Evolutionary conservation across 2,797 vertebrate species (phyloP).

Genomic region (Pipistrellus nathusii): DNA sequence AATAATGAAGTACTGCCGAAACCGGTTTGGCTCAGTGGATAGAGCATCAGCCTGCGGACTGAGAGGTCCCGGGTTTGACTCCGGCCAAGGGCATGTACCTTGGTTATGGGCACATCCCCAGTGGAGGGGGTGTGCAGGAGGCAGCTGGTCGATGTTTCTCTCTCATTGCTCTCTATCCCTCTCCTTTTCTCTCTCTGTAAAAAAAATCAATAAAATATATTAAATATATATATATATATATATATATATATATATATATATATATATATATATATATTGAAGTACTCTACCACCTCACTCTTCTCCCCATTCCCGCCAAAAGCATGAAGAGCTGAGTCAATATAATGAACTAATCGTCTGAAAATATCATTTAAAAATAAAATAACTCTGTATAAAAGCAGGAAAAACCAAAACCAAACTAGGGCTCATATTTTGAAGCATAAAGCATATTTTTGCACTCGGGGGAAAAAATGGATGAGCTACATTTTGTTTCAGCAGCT

Average conservation of each 20-base stretch:
- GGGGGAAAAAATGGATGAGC: slow-evolving; percentile 51
- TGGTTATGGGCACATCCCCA: too few relatives aligned
- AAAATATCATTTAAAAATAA: slow-evolving; percentile 75
- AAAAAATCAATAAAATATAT: too few relatives aligned
- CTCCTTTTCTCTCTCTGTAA: too few relatives aligned
- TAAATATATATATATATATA: too few relatives aligned
- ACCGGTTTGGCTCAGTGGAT: too few relatives aligned
- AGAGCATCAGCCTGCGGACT: too few relatives aligned
- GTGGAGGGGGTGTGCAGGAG: too few relatives aligned
- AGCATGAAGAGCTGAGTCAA: slow-evolving; percentile 59
- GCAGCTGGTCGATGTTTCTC: too few relatives aligned
- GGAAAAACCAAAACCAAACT: slow-evolving; percentile 1
- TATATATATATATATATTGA: slow-evolving; percentile 24
- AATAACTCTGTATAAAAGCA: neutral
- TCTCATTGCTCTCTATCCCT: too few relatives aligned
- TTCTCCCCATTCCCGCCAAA: slow-evolving; percentile 7
- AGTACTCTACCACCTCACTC: slow-evolving; percentile 67
- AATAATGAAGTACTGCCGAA: slow-evolving; percentile 68
- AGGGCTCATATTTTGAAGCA: slow-evolving; percentile 60
- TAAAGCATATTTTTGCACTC: slow-evolving; percentile 64
- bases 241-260: too few relatives aligned
- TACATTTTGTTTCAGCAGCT: slow-evolving; percentile 58
- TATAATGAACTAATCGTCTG: slow-evolving; percentile 68
- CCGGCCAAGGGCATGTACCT: too few relatives aligned
- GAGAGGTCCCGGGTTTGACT: too few relatives aligned